Base-by-base conservation (phyloP, 2,113 vertebrate species). In the Urocitellus parryii region DNA sequence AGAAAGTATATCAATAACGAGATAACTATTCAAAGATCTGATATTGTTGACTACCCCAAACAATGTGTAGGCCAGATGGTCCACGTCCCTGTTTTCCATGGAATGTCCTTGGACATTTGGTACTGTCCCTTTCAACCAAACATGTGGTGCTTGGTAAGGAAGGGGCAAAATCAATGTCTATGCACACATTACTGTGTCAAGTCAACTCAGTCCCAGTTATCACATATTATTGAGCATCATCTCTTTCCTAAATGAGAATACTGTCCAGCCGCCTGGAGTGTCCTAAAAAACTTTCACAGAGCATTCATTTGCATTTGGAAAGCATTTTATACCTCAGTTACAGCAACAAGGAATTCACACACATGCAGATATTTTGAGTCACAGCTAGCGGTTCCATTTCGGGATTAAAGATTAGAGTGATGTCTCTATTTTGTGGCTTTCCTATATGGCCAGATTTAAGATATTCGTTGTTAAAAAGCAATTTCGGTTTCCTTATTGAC, bases 391-490 rank as follows among this genome's bases (percentile, higher is more conserved):
- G 24, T 58, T 56, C 29, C 13, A 42, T 92, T 95, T 96, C 56
- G 70, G 27, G 68, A 86, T 81, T 85, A 80, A 94, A 94, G 77
- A 72, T 58, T 85, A 81, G 12, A 88, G 22, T 76, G 78, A 37
- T 77, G 32, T 51, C 27, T 96, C 8, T 29, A 58, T 90, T 81
- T 48, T 81, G 67, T 81, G 95, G 58, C 42, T 91, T 96, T 85
- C 42, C 73, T 92, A 34, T 88, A 56, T 63, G 83, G 90, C 87
- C 84, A 93, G 14, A 91, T 90, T 93, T 90, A 93, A 90, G 37
- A 37, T 37, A 83, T 22, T 79, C 73, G 67, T 87, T 88, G 70
- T 96, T 87, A 90, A 94, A 82, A 82, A 88, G 65, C 77, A 89
- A 80, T 91, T 95, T 96, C 5, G 39, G 9, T 84, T 93, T 90